Evolutionary conservation across 2,113 vertebrate genomes (phyloP).

Genomic region (Falcunculus frontatus): DNA sequence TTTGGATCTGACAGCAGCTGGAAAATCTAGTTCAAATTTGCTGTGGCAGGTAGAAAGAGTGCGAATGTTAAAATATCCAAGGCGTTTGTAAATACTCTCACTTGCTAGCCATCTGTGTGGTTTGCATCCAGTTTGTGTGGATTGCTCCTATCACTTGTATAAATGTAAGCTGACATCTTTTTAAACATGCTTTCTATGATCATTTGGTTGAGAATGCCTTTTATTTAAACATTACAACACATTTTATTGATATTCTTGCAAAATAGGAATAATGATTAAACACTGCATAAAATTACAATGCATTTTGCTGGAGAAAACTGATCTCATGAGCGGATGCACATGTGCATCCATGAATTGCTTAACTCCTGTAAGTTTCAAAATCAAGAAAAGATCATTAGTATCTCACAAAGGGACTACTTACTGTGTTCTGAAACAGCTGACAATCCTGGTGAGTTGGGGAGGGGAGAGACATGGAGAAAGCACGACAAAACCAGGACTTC

Average conservation of each 20-base stretch:
- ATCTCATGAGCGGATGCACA: background rate
- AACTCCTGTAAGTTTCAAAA: conserved; percentile 36
- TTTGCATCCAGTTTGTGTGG: conserved; percentile 61
- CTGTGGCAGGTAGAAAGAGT: conserved; percentile 72
- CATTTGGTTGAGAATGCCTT: conserved; percentile 63
- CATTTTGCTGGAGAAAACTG: conserved; percentile 38
- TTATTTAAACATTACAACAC: conserved; percentile 52
- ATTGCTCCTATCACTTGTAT: conserved; percentile 37
- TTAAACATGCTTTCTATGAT: conserved; percentile 52
- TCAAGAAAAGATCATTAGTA: background rate
- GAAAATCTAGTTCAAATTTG: conserved; percentile 69
- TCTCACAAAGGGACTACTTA: background rate
- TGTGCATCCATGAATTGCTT: background rate
- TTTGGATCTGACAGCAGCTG: conserved; percentile 74
- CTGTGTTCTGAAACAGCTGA: background rate
- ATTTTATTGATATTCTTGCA: conserved; percentile 64
- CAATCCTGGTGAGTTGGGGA: background rate
- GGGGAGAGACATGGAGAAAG: background rate
- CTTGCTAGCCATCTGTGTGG: conserved; percentile 49
- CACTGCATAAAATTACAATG: conserved; percentile 33
- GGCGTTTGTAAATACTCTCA: conserved; percentile 71
- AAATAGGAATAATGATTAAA: conserved; percentile 61
- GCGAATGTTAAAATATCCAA: conserved; percentile 60
- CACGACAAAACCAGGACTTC: background rate
- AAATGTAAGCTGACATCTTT: conserved; percentile 70